These are phyloP conservation scores for Chaetogeoica ovagalla DNA, from an alignment of 2,888 invertebrate genomes.

Conservation along the genomic window DNA sequence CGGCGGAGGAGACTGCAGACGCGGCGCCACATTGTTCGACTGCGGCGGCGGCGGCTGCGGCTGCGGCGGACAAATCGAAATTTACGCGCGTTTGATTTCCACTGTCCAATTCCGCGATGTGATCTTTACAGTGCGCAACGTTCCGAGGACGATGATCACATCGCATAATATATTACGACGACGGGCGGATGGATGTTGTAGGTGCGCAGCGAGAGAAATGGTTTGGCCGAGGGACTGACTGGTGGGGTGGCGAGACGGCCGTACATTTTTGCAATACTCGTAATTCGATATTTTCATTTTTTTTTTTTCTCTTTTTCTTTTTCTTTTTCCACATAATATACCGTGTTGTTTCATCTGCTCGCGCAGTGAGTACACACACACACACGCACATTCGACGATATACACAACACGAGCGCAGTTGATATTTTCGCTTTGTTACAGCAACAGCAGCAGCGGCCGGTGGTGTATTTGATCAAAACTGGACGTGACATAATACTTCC, in stretches of 20 bases:
- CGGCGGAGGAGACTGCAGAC: not conserved
- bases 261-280: constrained; percentile 24
- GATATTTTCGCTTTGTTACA: constrained; percentile 19
- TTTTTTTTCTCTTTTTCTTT: constrained; percentile 16
- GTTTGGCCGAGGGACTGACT: no score
- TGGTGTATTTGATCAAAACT: constrained; percentile 41
- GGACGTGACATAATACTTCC: constrained; percentile 53
- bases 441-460: no score
- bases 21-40: constrained; percentile 51
- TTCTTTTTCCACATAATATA: not conserved
- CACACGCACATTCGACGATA: constrained; percentile 6
- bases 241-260: not conserved
- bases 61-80: constrained; percentile 50
- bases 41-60: not conserved
- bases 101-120: constrained; percentile 18
- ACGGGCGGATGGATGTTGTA: no score
- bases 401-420: not conserved
- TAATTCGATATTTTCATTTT: constrained; percentile 45
- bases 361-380: no score
- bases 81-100: constrained; percentile 50
- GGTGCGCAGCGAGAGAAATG: no score
- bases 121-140: constrained; percentile 8
- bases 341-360: constrained; percentile 46
- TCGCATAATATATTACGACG: not conserved
- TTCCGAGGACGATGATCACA: constrained; percentile 3